Base-by-base conservation (phyloP, 2,888 invertebrate genomes). In the Cephus runcator region DNA sequence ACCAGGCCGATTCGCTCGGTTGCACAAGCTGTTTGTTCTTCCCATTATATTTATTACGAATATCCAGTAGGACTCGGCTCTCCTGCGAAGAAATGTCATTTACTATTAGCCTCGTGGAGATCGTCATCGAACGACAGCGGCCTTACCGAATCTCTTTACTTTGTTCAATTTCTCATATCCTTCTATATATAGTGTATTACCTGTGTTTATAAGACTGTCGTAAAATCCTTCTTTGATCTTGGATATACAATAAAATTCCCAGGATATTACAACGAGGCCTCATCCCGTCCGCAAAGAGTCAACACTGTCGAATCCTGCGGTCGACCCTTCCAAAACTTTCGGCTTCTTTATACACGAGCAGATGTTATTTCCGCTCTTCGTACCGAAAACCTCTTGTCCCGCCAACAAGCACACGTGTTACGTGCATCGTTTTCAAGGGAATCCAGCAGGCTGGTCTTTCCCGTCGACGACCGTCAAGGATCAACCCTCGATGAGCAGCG, bases 311-410 rank as follows among this genome's bases (percentile, higher is more conserved):
- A 34, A 71, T 71, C 71, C 71, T 71, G 71, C 71, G 71, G 71
- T 71, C 71, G 71, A 71, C 71, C 71, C 71, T 71, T 71, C 71
- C 71, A 1, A 31, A 71, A 71, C 78, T 83, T 82, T 83, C 78
- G 81, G 77, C 79, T 34, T 71, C 34, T 71, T 71, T 34, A 31
- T 34, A 31, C 71, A n/a, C 33, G 75, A 80, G 83, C 88, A 88
- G 88, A 88, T 88, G 88, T 87, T 86, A 85, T 84, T 88, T 88
- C 88, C 88, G 88, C 83, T 86, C 76, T 81, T 79, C 56, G 71
- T 69, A 56, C 56, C 2, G 56, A 56, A 56, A 56, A 23, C 56
- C 56, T 56, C 56, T 56, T 23, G 56, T 56, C 71, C 33, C 71
- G 71, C 31, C 34, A 33, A 31, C 71, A 71, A 71, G 31, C 79